Percentiles rank a stretch among this genome's conserved stretches.
Evolutionary conservation across 2,797 vertebrate species (phyloP).

Genomic region (Argentina silus): DNA sequence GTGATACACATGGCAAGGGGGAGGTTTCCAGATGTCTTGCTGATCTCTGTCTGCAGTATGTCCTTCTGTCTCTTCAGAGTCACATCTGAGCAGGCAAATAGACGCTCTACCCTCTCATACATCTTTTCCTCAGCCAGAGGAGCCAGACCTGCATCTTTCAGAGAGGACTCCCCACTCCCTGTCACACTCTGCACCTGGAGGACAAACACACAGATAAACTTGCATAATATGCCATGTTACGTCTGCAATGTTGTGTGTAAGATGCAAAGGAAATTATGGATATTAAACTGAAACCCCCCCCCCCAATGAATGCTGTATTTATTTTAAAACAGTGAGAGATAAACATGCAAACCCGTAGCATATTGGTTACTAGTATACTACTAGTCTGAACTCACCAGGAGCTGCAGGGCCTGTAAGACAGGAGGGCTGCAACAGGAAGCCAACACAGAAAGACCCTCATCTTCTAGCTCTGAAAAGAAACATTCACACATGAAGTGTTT

Average conservation of each 20-base stretch:
- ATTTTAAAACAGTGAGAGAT: background rate
- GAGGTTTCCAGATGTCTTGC: slow-evolving; percentile 53
- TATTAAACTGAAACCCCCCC: background rate
- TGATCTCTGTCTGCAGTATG: slow-evolving; percentile 67
- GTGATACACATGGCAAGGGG: slow-evolving; percentile 83
- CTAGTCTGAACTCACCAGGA: slow-evolving; percentile 78
- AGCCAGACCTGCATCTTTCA: slow-evolving; percentile 62
- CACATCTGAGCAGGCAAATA: slow-evolving; percentile 79
- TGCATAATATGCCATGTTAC: no score
- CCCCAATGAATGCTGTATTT: background rate
- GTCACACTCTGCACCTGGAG: slow-evolving; percentile 78
- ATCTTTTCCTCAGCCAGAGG: slow-evolving; percentile 66
- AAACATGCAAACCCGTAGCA: background rate
- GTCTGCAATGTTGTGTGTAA: background rate
- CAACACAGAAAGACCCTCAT: slow-evolving; percentile 73
- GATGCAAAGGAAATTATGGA: no score
- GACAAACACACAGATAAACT: background rate
- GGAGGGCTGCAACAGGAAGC: slow-evolving; percentile 78
- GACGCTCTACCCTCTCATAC: slow-evolving; percentile 67
- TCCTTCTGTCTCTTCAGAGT: slow-evolving; percentile 74
- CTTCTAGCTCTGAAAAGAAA: slow-evolving; percentile 77
- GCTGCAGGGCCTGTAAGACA: slow-evolving; percentile 74
- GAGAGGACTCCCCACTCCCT: slow-evolving; percentile 56
- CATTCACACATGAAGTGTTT: background rate
- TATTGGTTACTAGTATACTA: background rate